A percentile compares a stretch with the other conserved stretches of the same genome.
Evolutionary conservation across 92 coral and sea anemone genomes (phyloP).

Genomic region (Porites rus): DNA sequence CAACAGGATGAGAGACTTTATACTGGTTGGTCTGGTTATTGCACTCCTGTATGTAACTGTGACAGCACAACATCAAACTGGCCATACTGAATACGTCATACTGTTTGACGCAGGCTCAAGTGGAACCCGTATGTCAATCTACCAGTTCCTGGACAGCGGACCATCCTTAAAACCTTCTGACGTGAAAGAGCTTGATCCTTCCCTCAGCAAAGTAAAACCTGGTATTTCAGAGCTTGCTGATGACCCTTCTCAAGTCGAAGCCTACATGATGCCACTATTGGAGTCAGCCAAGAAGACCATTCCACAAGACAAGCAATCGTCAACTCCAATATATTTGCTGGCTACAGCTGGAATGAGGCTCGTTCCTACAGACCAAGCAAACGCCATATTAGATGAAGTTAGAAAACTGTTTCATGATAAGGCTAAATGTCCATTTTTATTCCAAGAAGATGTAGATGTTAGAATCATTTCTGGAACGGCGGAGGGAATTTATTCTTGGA

Average conservation of each 20-base stretch:
- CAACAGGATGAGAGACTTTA: too few species aligned
- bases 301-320: constrained; percentile 57
- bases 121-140: constrained; percentile 63
- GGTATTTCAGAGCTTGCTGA: constrained; percentile 52
- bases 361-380: constrained; percentile 35
- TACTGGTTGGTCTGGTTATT: too few species aligned
- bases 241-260: constrained; percentile 22
- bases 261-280: constrained; percentile 53
- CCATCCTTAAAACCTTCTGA: constrained; percentile 43
- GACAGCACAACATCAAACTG: not conserved
- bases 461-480: constrained; percentile 49
- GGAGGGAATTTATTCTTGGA: constrained; percentile 62
- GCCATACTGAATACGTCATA: constrained; percentile 46
- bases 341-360: constrained; percentile 81
- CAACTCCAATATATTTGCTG: constrained; percentile 50
- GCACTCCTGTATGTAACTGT: too few species aligned
- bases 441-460: constrained; percentile 28
- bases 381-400: constrained; percentile 53
- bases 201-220: constrained; percentile 45
- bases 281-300: constrained; percentile 58
- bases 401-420: constrained; percentile 47
- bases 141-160: constrained; percentile 16
- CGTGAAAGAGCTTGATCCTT: constrained; percentile 24
- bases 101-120: constrained; percentile 71
- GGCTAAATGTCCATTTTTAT: constrained; percentile 58